These are phyloP conservation scores for Grus americana DNA, from an alignment of 2,113 vertebrate species.

Conservation along the genomic window DNA sequence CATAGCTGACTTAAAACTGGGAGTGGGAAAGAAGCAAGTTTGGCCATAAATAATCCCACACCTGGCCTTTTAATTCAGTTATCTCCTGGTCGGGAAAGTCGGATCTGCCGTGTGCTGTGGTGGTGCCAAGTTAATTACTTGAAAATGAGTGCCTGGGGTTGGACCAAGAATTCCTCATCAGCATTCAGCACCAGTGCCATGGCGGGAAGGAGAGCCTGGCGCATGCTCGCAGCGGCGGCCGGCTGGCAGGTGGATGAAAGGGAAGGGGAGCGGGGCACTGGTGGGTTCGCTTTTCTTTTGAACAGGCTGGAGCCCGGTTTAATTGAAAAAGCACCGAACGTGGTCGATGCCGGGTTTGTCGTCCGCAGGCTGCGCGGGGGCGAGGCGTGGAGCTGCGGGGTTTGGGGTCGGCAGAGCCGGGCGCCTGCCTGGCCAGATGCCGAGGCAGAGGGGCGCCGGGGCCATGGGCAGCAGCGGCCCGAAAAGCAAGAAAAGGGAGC, in stretches of 20 bases:
- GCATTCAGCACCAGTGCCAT: conserved; percentile 47
- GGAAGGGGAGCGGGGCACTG: background rate
- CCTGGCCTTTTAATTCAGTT: conserved; percentile 68
- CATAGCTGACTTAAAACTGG: background rate
- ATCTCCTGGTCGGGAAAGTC: conserved; percentile 48
- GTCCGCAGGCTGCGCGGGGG: fast-evolving
- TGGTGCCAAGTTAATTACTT: conserved; percentile 69
- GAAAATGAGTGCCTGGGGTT: conserved; percentile 68
- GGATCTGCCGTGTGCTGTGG: conserved; percentile 48
- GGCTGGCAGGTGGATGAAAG: background rate
- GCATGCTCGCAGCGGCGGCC: background rate
- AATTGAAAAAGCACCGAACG: background rate
- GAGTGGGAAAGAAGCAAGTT: background rate
- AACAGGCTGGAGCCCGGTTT: background rate
- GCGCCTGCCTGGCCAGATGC: background rate
- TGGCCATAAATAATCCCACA: conserved; percentile 63
- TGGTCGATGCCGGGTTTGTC: fast-evolving
- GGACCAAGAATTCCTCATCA: conserved; percentile 68
- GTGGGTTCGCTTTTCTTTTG: background rate
- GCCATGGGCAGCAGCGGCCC: background rate
- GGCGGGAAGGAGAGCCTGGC: background rate
- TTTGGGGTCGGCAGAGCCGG: background rate
- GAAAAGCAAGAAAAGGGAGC: background rate
- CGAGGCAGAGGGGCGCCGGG: background rate
- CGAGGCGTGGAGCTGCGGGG: background rate